Base-by-base conservation (phyloP, 2,113 vertebrate genomes). In the Tyrannus savana region DNA sequence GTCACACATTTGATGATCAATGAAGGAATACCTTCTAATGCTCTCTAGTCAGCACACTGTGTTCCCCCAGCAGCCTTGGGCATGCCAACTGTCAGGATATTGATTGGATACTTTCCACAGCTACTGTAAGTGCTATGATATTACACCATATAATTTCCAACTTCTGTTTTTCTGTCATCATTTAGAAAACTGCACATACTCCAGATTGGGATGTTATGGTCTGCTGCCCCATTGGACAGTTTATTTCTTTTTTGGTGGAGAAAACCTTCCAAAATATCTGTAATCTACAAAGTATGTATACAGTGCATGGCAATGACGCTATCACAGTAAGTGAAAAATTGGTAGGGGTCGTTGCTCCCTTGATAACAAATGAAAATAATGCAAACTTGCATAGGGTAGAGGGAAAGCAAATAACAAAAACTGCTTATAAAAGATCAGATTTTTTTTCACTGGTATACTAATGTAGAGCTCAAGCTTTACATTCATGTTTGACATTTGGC, bases 181-280 rank as follows among this genome's bases (percentile, higher is more conserved):
- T 95, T 96, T 97, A 95, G 35, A 93, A 96, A 97, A 90, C 71
- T 90, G 33, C 63, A 44, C 87, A 81, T 76, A 90, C 79, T 91
- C 96, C 96, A 98, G 97, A 97, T 94, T 93, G 96, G 75, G 90
- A 96, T 97, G 97, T 97, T 96, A 97, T 93, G 96, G 95, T 97
- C 96, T 94, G 62, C 60, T 95, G 83, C 96, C 73, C 72, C 33
- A 41, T 71, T 97, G 91, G 84, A 96, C 60, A 69, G 73, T 39
- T 93, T 95, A 80, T 91, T 96, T 83, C 42, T 81, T 84, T 80
- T 87, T 95, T 79, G 78, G 7, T 71, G 60, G 89, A 97, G 91
- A 84, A 89, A 96, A 88, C 88, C 77, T 97, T 97, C 95, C 84
- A 94, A 97, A 98, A 87, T 47, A 9, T 62, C 93, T 92, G 84